Evolutionary conservation across 2,113 vertebrate species (phyloP).

Genomic region (Abramis brama): DNA sequence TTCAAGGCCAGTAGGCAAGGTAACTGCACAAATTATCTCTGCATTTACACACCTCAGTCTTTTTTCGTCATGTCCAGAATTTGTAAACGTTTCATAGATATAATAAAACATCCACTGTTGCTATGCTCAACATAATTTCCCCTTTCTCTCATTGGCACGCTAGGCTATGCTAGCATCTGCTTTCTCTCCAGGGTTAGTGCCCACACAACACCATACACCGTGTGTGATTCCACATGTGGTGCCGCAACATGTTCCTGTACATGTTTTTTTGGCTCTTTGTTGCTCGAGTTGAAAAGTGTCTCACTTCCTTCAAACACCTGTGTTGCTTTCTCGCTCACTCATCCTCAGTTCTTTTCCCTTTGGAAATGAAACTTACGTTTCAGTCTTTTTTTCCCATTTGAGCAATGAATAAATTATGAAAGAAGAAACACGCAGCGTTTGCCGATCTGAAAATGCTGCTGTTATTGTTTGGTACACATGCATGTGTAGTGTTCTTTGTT

Average conservation of each 20-base stretch:
- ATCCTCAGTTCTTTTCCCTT: slow-evolving; percentile 47
- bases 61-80: slow-evolving; percentile 11
- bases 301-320: slow-evolving; percentile 26
- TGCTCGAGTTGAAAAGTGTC: background rate
- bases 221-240: slow-evolving; percentile 25
- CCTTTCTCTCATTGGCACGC: background rate
- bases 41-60: background rate
- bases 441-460: slow-evolving; percentile 60
- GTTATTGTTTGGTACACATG: slow-evolving; percentile 51
- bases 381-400: slow-evolving; percentile 59
- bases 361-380: slow-evolving; percentile 62
- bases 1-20: slow-evolving; percentile 32
- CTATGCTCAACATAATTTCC: background rate
- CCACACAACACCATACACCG: slow-evolving; percentile 12
- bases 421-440: slow-evolving; percentile 55
- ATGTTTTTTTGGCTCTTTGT: background rate
- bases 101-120: background rate
- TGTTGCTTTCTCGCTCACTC: slow-evolving; percentile 5
- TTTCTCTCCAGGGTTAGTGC: slow-evolving; percentile 5
- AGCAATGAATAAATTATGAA: slow-evolving; percentile 78
- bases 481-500: background rate
- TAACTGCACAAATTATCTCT: slow-evolving; percentile 33
- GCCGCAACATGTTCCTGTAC: slow-evolving; percentile 10
- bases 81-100: slow-evolving; percentile 7
- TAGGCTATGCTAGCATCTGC: slow-evolving; percentile 15